Conservation (phyloP, 2,888 invertebrate genomes). For the Cotesia congregata region DNA sequence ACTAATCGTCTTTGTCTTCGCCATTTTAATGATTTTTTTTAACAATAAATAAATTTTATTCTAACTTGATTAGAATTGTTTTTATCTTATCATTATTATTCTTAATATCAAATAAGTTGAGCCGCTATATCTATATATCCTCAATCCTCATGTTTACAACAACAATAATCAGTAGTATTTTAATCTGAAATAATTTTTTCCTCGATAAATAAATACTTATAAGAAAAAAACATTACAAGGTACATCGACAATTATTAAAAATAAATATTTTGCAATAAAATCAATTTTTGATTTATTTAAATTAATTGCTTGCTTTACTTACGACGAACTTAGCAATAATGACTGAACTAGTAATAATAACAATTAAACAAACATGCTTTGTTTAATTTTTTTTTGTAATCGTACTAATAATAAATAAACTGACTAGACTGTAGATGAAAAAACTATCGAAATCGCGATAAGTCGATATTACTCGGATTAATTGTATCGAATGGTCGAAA, state of each 20-base stretch:
- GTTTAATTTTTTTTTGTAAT: background rate
- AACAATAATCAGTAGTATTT: background rate
- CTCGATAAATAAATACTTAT: background rate
- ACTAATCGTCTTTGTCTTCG: conserved; percentile 80
- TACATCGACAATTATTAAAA: background rate
- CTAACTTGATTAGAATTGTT: background rate
- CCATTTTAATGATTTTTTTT: conserved; percentile 69
- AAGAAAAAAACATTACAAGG: no score
- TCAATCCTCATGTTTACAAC: background rate
- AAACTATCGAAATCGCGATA: background rate
- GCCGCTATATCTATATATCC: background rate
- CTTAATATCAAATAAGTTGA: background rate
- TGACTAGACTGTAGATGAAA: background rate
- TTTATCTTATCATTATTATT: background rate
- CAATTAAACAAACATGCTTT: background rate
- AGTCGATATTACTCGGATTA: background rate
- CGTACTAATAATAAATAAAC: background rate
- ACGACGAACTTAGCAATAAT: background rate
- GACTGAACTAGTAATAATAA: background rate
- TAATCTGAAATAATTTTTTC: background rate
- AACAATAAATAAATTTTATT: background rate
- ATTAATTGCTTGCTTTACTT: background rate
- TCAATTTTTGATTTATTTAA: background rate
- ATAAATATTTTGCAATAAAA: background rate
- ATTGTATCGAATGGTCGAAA: background rate